phyloP scores from a whole-genome alignment of 2,113 vertebrate genomes.

The Anser brachyrhynchus region DNA sequence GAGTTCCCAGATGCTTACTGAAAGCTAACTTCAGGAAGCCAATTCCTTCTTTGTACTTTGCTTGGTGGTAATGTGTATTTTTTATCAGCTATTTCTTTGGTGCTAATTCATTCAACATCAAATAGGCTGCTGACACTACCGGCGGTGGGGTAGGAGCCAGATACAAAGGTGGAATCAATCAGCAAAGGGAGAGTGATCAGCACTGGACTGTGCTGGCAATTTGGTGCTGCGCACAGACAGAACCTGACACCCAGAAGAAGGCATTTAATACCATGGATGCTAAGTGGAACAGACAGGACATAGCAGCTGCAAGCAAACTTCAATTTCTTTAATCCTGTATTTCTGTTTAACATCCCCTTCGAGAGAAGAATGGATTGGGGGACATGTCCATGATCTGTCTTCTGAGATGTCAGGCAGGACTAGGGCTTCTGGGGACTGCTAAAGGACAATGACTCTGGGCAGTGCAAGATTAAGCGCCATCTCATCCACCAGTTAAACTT shows the following conservation, averaged over 20 bases:
- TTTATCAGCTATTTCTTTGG: conserved; percentile 42
- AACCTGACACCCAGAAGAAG: conserved; percentile 53
- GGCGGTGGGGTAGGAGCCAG: conserved; percentile 17
- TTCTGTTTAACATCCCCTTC: conserved; percentile 28
- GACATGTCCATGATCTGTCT: conserved; percentile 12
- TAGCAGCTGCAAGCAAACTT: conserved; percentile 60
- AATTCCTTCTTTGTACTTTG: background rate
- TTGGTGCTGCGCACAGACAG: conserved; percentile 1
- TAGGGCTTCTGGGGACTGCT: background rate
- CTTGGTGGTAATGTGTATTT: conserved; percentile 16
- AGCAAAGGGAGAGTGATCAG: background rate
- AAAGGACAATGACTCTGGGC: background rate
- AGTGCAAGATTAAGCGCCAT: background rate
- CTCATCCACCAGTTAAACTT: background rate
- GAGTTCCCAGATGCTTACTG: conserved; percentile 30
- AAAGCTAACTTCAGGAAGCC: background rate
- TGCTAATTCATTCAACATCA: conserved; percentile 47
- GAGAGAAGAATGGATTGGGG: background rate
- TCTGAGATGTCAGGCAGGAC: conserved; percentile 15
- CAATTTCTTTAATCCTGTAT: conserved; percentile 35
- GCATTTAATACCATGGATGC: conserved; percentile 47
- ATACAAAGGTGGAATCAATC: conserved; percentile 52
- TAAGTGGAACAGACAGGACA: conserved; percentile 49
- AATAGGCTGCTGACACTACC: conserved; percentile 49
- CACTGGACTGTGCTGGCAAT: background rate